phyloP scores from a whole-genome alignment of 2,888 invertebrate species.

The Latrodectus elegans region DNA sequence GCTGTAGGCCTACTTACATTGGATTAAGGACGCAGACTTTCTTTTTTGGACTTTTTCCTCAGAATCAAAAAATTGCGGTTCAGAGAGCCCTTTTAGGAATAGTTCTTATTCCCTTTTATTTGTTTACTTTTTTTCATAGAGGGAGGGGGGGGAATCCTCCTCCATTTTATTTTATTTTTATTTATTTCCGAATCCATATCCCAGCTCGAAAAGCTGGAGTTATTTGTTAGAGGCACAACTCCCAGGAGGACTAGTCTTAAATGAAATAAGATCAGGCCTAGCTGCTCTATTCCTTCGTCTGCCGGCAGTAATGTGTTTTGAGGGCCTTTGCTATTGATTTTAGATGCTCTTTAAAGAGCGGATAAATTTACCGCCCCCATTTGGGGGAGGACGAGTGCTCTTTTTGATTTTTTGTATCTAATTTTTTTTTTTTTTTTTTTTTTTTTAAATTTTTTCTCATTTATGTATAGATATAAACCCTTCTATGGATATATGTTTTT shows the following conservation, averaged over 20 bases:
- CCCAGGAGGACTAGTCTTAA: slow-evolving; percentile 58
- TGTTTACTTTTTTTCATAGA: not conserved
- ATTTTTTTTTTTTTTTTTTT: slow-evolving; percentile 38
- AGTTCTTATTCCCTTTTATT: slow-evolving; percentile 35
- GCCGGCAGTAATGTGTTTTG: slow-evolving; percentile 62
- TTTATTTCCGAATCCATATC: slow-evolving; percentile 27
- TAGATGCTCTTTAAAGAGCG: slow-evolving; percentile 66
- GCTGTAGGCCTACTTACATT: slow-evolving; percentile 63
- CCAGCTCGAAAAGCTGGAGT: slow-evolving; percentile 36
- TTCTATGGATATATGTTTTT: slow-evolving; percentile 40
- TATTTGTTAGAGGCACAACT: slow-evolving; percentile 45
- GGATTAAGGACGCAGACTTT: slow-evolving; percentile 54
- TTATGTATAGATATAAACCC: slow-evolving; percentile 22
- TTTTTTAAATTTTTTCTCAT: slow-evolving; percentile 25
- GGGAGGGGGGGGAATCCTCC: not conserved
- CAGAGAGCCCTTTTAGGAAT: slow-evolving; percentile 59
- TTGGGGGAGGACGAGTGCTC: slow-evolving; percentile 10
- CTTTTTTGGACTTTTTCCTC: slow-evolving; percentile 43
- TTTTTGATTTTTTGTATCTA: no score
- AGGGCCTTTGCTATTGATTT: slow-evolving; percentile 67
- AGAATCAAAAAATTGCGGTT: slow-evolving; percentile 63
- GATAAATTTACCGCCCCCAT: slow-evolving; percentile 66
- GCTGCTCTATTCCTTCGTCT: slow-evolving; percentile 31
- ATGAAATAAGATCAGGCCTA: slow-evolving; percentile 64
- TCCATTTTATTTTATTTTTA: not conserved